Evolutionary conservation across 2,113 vertebrate species (phyloP).

Genomic region (Nothocercus nigrocapillus): DNA sequence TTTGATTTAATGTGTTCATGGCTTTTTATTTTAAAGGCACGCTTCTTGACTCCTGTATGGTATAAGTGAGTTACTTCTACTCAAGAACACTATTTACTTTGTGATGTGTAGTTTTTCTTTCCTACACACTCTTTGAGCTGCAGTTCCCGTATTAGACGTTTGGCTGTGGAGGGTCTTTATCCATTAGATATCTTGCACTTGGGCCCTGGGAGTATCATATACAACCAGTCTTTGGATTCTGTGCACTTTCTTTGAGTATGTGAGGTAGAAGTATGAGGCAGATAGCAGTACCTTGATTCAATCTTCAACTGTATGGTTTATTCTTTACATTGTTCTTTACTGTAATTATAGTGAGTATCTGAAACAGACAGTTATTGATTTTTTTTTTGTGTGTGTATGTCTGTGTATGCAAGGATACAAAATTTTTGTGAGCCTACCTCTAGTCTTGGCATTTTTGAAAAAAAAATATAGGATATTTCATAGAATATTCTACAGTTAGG

Average conservation of each 20-base stretch:
- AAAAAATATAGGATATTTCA: background rate
- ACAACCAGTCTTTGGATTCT: background rate
- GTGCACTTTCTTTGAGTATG: background rate
- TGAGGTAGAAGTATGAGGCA: background rate
- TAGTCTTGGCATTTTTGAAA: background rate
- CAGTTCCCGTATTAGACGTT: background rate
- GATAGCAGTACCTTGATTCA: background rate
- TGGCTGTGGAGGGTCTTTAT: background rate
- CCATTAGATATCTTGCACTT: background rate
- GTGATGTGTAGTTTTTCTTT: background rate
- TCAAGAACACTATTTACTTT: background rate
- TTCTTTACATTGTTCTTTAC: background rate
- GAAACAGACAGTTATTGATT: background rate
- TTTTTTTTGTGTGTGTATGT: background rate
- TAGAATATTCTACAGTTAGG: background rate
- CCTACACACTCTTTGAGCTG: background rate
- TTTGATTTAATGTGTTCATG: fast-evolving
- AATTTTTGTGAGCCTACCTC: background rate
- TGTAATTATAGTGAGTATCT: background rate
- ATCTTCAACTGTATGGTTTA: background rate
- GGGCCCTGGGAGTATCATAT: background rate
- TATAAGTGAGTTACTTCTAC: background rate
- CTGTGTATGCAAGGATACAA: background rate
- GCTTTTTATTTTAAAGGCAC: background rate
- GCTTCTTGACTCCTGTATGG: background rate